Percentiles rank a stretch among this genome's conserved stretches.
These are phyloP conservation scores for Cosmopolites sordidus DNA, from an alignment of 2,888 invertebrate genomes.

Conservation along the genomic window DNA sequence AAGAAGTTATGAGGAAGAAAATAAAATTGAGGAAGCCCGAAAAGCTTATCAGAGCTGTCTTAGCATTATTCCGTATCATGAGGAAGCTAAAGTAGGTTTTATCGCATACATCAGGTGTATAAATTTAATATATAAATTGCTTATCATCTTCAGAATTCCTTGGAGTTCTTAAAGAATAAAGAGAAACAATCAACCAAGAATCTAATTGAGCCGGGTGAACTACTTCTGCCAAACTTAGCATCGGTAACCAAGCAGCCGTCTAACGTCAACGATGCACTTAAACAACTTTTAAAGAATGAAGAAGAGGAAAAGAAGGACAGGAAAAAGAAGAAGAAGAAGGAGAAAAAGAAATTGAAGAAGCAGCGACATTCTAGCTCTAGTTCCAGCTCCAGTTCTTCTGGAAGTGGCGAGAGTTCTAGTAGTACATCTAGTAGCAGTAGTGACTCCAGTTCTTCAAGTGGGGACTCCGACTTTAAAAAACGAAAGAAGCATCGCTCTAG, in stretches of 20 bases:
- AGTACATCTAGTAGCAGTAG: slow-evolving; percentile 56
- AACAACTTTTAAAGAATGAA: slow-evolving; percentile 57
- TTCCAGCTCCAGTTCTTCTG: slow-evolving; percentile 47
- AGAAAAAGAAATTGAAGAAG: slow-evolving; percentile 61
- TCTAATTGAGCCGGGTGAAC: slow-evolving; percentile 60
- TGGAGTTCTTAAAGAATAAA: slow-evolving; percentile 76
- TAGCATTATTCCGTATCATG: slow-evolving; percentile 78
- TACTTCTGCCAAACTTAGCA: slow-evolving; percentile 58
- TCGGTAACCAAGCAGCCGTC: slow-evolving; percentile 46
- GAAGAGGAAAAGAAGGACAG: slow-evolving; percentile 58
- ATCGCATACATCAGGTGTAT: background rate
- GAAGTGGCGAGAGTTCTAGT: slow-evolving; percentile 58
- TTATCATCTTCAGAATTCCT: slow-evolving; percentile 58
- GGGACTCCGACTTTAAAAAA: slow-evolving; percentile 55
- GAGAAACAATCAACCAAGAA: slow-evolving; percentile 52
- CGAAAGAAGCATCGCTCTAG: slow-evolving; percentile 55
- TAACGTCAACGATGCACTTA: slow-evolving; percentile 63
- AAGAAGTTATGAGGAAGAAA: slow-evolving; percentile 82
- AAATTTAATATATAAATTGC: background rate
- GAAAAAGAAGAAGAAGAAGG: slow-evolving; percentile 61
- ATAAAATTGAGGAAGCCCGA: slow-evolving; percentile 77
- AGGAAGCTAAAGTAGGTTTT: slow-evolving; percentile 58
- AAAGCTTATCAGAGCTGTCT: slow-evolving; percentile 82
- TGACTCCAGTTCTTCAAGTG: slow-evolving; percentile 57
- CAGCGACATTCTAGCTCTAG: slow-evolving; percentile 52